Evolutionary conservation across 2,797 vertebrate genomes (phyloP).

Genomic region (Psittacula derbiana): DNA sequence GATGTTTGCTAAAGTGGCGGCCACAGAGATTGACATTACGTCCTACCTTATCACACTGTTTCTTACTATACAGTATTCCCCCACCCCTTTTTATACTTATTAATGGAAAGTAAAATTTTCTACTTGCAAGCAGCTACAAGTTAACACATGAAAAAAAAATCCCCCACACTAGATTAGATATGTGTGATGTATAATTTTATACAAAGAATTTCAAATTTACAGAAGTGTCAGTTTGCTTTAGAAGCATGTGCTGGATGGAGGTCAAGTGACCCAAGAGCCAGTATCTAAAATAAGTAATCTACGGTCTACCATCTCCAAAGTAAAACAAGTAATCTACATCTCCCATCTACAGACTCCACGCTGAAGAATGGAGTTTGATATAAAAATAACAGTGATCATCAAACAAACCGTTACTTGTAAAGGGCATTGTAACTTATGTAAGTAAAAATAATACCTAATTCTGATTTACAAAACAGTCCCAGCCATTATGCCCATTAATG

Average conservation of each 20-base stretch:
- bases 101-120: background rate
- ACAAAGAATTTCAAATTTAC: background rate
- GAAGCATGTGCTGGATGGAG: background rate
- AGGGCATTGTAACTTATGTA: background rate
- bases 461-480: background rate
- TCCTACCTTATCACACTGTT: background rate
- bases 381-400: background rate
- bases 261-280: conserved; percentile 16
- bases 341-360: background rate
- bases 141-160: background rate
- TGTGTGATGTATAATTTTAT: background rate
- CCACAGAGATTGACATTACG: background rate
- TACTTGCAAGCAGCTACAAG: background rate
- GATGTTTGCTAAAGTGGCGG: background rate
- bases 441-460: background rate
- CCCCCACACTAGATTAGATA: background rate
- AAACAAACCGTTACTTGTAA: background rate
- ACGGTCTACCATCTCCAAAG: background rate
- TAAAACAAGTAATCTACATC: background rate
- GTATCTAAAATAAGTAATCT: background rate
- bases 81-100: background rate
- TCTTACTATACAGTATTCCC: background rate
- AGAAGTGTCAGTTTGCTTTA: background rate
- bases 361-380: background rate
- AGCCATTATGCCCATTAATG: background rate